Evolutionary conservation across 2,113 vertebrate genomes (phyloP).

Genomic region (Centropus bengalensis): DNA sequence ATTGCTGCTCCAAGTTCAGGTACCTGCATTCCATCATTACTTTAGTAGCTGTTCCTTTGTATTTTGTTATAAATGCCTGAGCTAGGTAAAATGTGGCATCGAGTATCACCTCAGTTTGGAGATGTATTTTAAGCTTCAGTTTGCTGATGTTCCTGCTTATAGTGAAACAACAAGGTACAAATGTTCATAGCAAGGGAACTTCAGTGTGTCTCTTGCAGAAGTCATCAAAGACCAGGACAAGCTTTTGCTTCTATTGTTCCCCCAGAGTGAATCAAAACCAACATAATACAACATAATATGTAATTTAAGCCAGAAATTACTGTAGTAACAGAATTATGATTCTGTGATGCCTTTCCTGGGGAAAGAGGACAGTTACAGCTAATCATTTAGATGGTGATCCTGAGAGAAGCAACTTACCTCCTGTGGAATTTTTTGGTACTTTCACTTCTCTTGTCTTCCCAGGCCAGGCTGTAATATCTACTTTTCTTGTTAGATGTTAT

Average conservation of each 20-base stretch:
- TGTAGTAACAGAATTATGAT: not conserved
- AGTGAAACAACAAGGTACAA: not conserved
- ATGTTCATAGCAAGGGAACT: not conserved
- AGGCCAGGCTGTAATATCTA: not conserved
- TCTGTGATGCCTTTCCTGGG: not conserved
- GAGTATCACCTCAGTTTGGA: not conserved
- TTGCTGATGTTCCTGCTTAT: not conserved
- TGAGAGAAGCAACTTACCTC: not conserved
- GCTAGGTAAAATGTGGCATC: not conserved
- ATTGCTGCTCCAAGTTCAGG: not conserved
- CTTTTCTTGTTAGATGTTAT: not conserved
- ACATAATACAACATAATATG: accelerated
- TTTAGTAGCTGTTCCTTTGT: not conserved
- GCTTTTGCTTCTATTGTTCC: not conserved
- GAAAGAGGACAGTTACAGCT: not conserved
- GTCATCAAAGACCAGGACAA: not conserved
- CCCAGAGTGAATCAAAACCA: no score
- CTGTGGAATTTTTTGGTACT: not conserved
- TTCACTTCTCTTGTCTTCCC: not conserved
- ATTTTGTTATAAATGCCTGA: not conserved
- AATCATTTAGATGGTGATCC: not conserved
- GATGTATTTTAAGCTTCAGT: not conserved
- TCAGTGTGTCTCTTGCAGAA: not conserved
- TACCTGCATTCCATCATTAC: not conserved
- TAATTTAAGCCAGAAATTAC: not conserved